Conservation (phyloP, 2,797 vertebrate genomes). For the Schizopygopsis pylzovi region DNA sequence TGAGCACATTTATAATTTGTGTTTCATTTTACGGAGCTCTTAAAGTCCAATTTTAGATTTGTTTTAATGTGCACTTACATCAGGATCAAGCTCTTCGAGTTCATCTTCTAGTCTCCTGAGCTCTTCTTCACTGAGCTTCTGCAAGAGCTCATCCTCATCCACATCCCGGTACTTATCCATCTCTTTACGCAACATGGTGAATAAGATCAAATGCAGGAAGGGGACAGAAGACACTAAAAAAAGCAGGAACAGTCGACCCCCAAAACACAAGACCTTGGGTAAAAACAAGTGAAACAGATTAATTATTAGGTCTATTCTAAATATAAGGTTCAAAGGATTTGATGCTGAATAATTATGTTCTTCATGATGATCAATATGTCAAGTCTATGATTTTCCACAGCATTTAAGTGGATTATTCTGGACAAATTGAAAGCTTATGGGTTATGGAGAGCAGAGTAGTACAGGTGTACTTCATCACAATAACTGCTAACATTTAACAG, state of each 20-base stretch:
- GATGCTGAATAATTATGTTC: not conserved
- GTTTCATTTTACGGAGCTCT: not conserved
- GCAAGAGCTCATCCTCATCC: conserved; percentile 94
- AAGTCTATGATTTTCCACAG: not conserved
- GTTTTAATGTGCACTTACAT: conserved; percentile 75
- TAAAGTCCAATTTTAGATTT: not conserved
- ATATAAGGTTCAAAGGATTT: not conserved
- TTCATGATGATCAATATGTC: not conserved
- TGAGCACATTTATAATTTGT: not conserved
- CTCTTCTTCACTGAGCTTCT: conserved; percentile 93
- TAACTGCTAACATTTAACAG: not conserved
- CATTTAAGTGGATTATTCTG: not conserved
- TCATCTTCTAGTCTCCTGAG: conserved; percentile 91
- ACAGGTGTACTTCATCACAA: not conserved
- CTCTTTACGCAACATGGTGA: conserved; percentile 82
- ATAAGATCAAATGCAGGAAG: conserved; percentile 75
- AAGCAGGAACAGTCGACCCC: not conserved
- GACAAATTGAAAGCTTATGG: not conserved
- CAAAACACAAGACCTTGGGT: not conserved
- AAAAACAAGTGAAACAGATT: not conserved
- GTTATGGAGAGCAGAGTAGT: not conserved
- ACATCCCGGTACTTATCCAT: conserved; percentile 96
- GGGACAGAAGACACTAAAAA: not conserved
- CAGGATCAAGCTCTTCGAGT: conserved; percentile 94
- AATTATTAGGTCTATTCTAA: not conserved